phyloP scores from a whole-genome alignment of 2,113 vertebrate genomes.

The Aspiorhynchus laticeps region DNA sequence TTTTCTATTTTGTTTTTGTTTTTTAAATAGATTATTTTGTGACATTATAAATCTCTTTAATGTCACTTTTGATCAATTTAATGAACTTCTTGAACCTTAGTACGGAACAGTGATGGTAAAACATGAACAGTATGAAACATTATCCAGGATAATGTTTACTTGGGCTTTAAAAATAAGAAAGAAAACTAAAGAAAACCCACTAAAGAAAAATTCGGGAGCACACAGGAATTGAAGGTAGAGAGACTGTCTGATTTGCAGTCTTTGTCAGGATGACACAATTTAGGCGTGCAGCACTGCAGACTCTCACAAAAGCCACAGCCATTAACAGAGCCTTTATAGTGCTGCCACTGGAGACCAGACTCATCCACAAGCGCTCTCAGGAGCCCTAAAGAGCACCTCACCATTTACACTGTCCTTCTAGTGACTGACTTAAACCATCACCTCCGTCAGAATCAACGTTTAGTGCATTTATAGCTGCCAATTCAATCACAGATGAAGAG shows the following conservation, averaged over 20 bases:
- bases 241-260: conserved; percentile 5
- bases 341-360: conserved; percentile 29
- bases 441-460: neutral
- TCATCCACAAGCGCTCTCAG: conserved; percentile 1
- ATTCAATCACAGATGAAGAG: neutral
- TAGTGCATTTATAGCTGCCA: neutral
- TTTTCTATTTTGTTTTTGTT: too few relatives aligned
- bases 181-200: neutral
- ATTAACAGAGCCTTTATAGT: conserved; percentile 46
- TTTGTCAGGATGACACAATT: conserved; percentile 30
- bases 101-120: neutral
- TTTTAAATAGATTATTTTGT: too few relatives aligned
- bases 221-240: neutral
- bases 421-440: conserved; percentile 13
- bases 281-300: conserved; percentile 40
- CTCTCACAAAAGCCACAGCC: conserved; percentile 30
- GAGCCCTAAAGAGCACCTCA: conserved; percentile 11
- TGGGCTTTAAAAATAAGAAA: neutral
- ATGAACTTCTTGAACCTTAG: neutral
- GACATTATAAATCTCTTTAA: too few relatives aligned
- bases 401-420: neutral
- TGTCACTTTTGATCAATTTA: too few relatives aligned
- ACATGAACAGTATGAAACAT: neutral
- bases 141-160: neutral
- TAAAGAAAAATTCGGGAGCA: neutral